Percentiles rank a stretch among this genome's conserved stretches.
Conservation (phyloP, 2,797 vertebrate genomes). For the Luscinia megarhynchos region DNA sequence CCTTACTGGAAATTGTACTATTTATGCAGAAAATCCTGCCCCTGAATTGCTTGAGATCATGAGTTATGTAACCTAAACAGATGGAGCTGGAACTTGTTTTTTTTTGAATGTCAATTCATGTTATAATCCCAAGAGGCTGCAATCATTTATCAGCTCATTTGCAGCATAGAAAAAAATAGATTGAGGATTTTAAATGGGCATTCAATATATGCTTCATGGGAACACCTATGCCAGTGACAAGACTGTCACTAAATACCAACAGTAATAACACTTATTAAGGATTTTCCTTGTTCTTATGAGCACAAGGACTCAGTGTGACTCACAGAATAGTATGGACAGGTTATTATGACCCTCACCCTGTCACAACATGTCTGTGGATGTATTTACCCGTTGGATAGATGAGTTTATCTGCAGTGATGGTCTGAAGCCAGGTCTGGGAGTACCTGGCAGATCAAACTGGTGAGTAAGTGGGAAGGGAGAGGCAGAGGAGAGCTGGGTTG, state of each 20-base stretch:
- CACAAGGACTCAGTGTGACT: not conserved
- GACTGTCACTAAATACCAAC: not conserved
- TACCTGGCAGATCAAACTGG: not conserved
- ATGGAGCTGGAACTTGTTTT: slow-evolving; percentile 59
- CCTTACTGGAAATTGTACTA: slow-evolving; percentile 74
- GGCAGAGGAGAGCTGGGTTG: not conserved
- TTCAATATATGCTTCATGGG: not conserved
- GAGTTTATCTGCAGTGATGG: not conserved
- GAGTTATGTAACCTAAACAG: slow-evolving; percentile 77
- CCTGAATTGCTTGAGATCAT: slow-evolving; percentile 71
- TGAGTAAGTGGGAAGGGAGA: not conserved
- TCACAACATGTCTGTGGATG: not conserved
- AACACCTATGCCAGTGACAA: not conserved
- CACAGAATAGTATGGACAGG: not conserved
- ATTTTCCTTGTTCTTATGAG: not conserved
- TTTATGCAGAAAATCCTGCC: slow-evolving; percentile 75
- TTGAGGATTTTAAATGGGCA: not conserved
- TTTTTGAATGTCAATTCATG: slow-evolving; percentile 60
- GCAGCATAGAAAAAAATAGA: not conserved
- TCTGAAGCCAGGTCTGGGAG: not conserved
- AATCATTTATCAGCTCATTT: slow-evolving; percentile 49
- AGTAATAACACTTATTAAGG: not conserved
- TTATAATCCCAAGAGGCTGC: slow-evolving; percentile 56
- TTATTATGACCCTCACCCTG: not conserved
- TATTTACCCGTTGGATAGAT: not conserved